Conservation (phyloP, 2,113 vertebrate genomes). For the Cinclus cinclus region DNA sequence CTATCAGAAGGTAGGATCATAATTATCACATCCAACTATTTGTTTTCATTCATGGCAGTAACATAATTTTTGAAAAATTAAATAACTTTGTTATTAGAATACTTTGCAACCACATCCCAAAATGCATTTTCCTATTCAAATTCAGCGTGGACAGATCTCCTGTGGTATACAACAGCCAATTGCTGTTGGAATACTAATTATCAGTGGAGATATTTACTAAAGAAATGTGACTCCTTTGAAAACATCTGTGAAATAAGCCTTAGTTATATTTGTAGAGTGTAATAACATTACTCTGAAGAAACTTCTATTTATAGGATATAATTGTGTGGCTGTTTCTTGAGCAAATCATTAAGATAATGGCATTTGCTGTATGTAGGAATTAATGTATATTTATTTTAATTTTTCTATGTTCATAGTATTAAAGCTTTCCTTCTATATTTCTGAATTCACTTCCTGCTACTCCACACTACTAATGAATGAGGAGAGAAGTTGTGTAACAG, state of each 20-base stretch:
- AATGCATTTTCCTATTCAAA: neutral
- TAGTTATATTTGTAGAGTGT: neutral
- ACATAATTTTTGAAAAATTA: neutral
- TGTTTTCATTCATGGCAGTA: neutral
- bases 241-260: neutral
- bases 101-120: neutral
- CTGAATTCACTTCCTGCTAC: neutral
- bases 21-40: neutral
- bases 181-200: neutral
- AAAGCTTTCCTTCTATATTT: neutral
- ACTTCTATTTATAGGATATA: neutral
- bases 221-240: neutral
- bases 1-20: conserved; percentile 86
- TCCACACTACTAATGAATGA: neutral
- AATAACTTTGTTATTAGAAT: neutral
- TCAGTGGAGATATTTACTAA: neutral
- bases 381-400: neutral
- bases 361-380: neutral
- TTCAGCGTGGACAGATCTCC: neutral
- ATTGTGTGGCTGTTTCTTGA: neutral
- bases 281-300: neutral
- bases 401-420: neutral
- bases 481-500: neutral
- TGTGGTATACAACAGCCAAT: neutral
- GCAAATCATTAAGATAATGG: neutral